Base-by-base conservation (phyloP, 2,888 invertebrate genomes). In the Pristionchus exspectatus region DNA sequence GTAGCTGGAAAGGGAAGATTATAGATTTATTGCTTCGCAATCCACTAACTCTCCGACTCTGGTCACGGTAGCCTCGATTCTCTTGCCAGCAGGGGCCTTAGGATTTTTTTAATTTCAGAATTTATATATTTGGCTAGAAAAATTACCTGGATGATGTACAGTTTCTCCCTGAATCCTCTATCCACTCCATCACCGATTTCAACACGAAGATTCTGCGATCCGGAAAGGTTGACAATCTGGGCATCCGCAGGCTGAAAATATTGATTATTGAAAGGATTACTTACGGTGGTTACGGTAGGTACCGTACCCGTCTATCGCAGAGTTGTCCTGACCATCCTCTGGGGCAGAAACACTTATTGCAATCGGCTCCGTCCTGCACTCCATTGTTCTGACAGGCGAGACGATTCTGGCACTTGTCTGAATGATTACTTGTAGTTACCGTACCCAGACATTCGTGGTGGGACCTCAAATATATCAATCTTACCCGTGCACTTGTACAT, bases 401-500 rank as follows among this genome's bases (percentile, higher is more conserved):
- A 18, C 56, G 54, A 12, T 18, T 83, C n/a, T 30, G n/a, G 83
- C 83, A 83, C 27, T 44, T 54, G 54, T 83, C 83, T 83, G 83
- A 2, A 83, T 16, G 9, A 16, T 18, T 56, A 27, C 16, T 24
- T 83, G 5, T 2, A 56, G 9, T 7, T 14, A 21, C n/a, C 24
- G 21, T 54, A 7, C n/a, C 44, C 50, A 9, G 12, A n/a, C 5
- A n/a, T 14, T 81, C 21, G 18, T 33, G 38, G 44, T 10, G 38
- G n/a, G 38, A 44, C 44, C 21, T 27, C 7, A 30, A 14, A 27
- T 27, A 30, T 30, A 27, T 69, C 30, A 7, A 69, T 18, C 69
- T 27, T 24, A 83, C 83, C 83, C 27, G 83, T 83, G 30, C 83
- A 83, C 21, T 83, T 83, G 83, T 83, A 83, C 54, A 83, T 83